Conservation (phyloP, 2,888 invertebrate species). For the Phanerotoma sp. region DNA sequence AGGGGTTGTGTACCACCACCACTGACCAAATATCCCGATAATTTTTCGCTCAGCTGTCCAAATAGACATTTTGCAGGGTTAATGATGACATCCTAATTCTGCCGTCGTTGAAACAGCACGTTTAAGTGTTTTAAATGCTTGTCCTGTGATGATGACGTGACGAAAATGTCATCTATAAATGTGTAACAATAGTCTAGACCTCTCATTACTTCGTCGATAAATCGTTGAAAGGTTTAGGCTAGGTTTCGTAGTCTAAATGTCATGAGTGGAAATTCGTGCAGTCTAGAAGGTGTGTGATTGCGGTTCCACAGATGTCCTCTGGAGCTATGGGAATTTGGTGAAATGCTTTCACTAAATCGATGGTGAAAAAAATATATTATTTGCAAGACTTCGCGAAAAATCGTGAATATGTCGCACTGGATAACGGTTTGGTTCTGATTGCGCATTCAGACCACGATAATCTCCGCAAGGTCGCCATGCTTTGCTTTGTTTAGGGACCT, state of each 20-base stretch:
- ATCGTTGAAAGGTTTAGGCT: slow-evolving; percentile 27
- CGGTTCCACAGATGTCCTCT: too few species aligned
- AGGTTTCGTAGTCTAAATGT: slow-evolving; percentile 36
- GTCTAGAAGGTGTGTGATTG: too few species aligned
- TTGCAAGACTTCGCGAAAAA: slow-evolving; percentile 2
- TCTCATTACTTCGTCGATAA: slow-evolving; percentile 15
- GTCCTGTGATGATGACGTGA: slow-evolving; percentile 3
- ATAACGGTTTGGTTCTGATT: slow-evolving; percentile 18
- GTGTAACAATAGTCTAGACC: slow-evolving; percentile 8
- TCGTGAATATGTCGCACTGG: slow-evolving; percentile 20
- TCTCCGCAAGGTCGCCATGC: slow-evolving; percentile 22
- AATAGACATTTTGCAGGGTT: slow-evolving; percentile 14
- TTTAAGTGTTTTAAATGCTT: slow-evolving; percentile 8
- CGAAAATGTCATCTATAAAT: slow-evolving; percentile 11
- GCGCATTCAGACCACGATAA: slow-evolving; percentile 17
- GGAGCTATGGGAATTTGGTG: slow-evolving; percentile 21
- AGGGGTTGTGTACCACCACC: slow-evolving; percentile 42
- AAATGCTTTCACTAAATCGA: slow-evolving; percentile 21
- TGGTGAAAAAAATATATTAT: slow-evolving; percentile 15
- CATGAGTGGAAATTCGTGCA: too few species aligned
- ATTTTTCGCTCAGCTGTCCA: background rate
- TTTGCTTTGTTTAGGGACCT: slow-evolving; percentile 19
- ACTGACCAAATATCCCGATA: slow-evolving; percentile 25
- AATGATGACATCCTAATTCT: slow-evolving; percentile 7
- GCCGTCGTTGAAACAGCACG: background rate